Percentiles rank a stretch among this genome's conserved stretches.
Evolutionary conservation across 1,140 invertebrate genomes (phyloP).

Genomic region (Megathymus violae): DNA sequence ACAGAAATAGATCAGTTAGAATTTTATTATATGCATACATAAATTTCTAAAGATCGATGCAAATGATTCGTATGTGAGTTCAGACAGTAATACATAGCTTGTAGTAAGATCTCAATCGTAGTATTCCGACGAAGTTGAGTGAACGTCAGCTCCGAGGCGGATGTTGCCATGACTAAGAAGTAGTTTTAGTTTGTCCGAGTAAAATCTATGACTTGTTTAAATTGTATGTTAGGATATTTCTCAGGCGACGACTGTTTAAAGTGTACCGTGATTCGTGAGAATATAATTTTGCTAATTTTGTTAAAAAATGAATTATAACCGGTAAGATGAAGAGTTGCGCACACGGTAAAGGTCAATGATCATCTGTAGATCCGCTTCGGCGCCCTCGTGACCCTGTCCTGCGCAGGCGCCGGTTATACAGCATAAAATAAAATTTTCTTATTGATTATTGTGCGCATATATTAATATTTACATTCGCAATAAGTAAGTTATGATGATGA

Average conservation of each 20-base stretch:
- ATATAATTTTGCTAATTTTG: constrained; percentile 57
- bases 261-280: constrained; percentile 28
- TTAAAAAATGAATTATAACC: constrained; percentile 75
- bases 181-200: constrained; percentile 55
- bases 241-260: too few relatives aligned
- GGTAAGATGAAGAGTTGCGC: constrained; percentile 67
- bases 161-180: constrained; percentile 69
- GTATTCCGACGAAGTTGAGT: constrained; percentile 57
- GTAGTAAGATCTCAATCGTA: constrained; percentile 57
- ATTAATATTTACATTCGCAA: constrained; percentile 33
- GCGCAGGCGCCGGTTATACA: constrained; percentile 53
- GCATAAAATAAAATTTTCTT: constrained; percentile 56
- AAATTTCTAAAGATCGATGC: constrained; percentile 1
- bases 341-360: constrained; percentile 81
- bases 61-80: constrained; percentile 23
- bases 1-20: too few relatives aligned
- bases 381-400: constrained; percentile 79
- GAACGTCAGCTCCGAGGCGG: constrained; percentile 58
- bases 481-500: constrained; percentile 21
- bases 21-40: too few relatives aligned
- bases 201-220: constrained; percentile 52
- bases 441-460: constrained; percentile 51
- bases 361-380: constrained; percentile 81
- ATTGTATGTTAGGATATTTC: too few relatives aligned
- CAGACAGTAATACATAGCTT: constrained; percentile 39